Base-by-base conservation (phyloP, 2,888 invertebrate species). In the Melanargia galathea region DNA sequence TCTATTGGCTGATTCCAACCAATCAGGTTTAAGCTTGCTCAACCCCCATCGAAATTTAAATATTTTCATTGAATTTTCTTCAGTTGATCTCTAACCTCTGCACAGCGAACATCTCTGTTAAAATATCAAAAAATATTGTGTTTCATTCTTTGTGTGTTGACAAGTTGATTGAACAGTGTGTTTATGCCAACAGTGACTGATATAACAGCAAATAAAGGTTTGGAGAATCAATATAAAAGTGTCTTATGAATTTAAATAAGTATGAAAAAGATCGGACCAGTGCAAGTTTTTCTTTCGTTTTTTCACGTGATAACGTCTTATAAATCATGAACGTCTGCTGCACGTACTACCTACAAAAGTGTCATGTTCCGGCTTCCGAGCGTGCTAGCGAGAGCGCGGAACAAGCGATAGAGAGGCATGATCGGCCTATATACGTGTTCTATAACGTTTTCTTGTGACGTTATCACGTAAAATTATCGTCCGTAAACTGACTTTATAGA, bases 111-210 rank as follows among this genome's bases (percentile, higher is more conserved):
- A 70, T 65, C 71, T 63, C 66, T 24, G 8, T 40, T 24, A 22
- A 10, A 40, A 22, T 30, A 24, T 38, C 20, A n/a, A 55, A 68
- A 30, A 49, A 46, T 40, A n/a, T n/a, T n/a, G n/a, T 10, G 30
- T 18, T 45, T 38, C 40, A 16, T 30, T 45, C 0, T 43, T 65
- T 75, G 43, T 33, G 45, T 80, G 38, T 38, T 20, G 16, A 40
- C 0, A 24, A 6, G 40, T 16, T 40, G 2, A n/a, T 16, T 40
- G 4, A 43, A 26, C 13, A n/a, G 6, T 33, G 40, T 16, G 26
- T 86, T 77, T 84, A 90, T 90, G 90, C 90, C 90, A 75, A 90
- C 89, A 65, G 80, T 88, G 64, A 84, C 83, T 66, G 78, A 83
- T 74, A 74, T 76, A 46, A 67, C 76, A 22, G 80, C 78, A 54